Base-by-base conservation (phyloP, 1,140 invertebrate genomes). In the Rhagoletis pomonella region DNA sequence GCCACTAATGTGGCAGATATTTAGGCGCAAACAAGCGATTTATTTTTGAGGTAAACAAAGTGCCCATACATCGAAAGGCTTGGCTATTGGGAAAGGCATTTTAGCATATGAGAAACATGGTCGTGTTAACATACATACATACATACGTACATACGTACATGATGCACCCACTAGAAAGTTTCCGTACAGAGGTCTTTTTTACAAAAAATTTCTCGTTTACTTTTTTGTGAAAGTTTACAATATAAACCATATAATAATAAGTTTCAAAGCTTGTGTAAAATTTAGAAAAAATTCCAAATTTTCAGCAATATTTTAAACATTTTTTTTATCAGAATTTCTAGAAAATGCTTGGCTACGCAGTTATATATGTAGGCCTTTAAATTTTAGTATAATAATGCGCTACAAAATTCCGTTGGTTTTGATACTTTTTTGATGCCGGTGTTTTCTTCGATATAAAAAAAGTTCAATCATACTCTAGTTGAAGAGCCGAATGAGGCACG, bases 1-100 rank as follows among this genome's bases (percentile, higher is more conserved):
- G 19, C 47, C 47, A 19, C 73, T 58, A 81, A 81, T 81, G 73
- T 81, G 73, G n/a, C 73, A 81, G 12, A 81, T 55, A 81, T 81
- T 81, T 81, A 81, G 73, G 73, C 73, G 73, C 73, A 81, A 81
- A 58, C 73, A 81, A 81, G 73, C 47, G 73, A 81, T 81, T 81
- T 81, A 81, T 81, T 81, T 19, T 55, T 55, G 73, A 81, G 44
- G 73, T 81, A 81, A 81, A 81, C 47, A 81, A 81, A 81, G 3
- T 81, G 47, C 47, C 3, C 73, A 29, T 29, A 81, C 47, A 81
- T 10, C 10, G 14, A 29, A 81, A 55, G 50, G 17, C 73, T 81
- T 10, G 73, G 7, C 50, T 14, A 44, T 73, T 14, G 67, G 14
- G 4, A 73, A 4, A 14, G 67, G 67, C 42, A 14, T 44, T 17